Evolutionary conservation across 2,113 vertebrate species (phyloP), one percentile per base, ranked within the genome.

Genomic region (Myotis davidii): DNA sequence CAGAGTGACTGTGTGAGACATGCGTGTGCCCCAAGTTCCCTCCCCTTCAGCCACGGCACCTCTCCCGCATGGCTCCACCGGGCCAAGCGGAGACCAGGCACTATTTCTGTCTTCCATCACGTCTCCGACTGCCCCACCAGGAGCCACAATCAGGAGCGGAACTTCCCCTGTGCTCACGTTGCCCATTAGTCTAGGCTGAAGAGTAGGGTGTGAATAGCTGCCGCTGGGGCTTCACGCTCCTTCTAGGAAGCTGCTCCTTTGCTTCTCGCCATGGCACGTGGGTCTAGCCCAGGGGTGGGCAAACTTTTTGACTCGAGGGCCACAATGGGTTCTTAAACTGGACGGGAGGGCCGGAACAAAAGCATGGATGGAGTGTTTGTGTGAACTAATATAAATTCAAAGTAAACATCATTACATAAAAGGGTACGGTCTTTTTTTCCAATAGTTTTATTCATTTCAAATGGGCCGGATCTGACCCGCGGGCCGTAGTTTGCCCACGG

Each of bases 21-120:
- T 20, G 7, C 17, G 3, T 2, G 13, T 20, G 42, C 61, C 61
- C 34, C 27, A 32, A 11, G 9, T 67, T 56, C 45, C n/a, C 87
- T 48, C 45, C n/a, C 87, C 11, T 5, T 11, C 3, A 1, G 50
- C 34, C 0, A 0, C 45, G 86, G 2, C 4, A 6, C 18, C 6
- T 67, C 5, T 4, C 32, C 18, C 9, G 5, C 10, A 13, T 9
- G 1, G 17, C 56, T 32, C 74, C 74, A 9, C 21, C 2, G 69
- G 85, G 54, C 54, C 56, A 9, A 42, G 13, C 32, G 4, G 74
- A 48, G 18, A 29, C 45, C 37, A 48, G 37, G 16, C 23, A 27
- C 54, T n/a, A 12, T 34, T 48, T 39, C 14, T 3, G 0, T 39
- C 37, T 89, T 25, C 61, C 37, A 5, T 14, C 14, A 3, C 9